Evolutionary conservation across 2,888 invertebrate species (phyloP).

Genomic region (Halictus ligatus): DNA sequence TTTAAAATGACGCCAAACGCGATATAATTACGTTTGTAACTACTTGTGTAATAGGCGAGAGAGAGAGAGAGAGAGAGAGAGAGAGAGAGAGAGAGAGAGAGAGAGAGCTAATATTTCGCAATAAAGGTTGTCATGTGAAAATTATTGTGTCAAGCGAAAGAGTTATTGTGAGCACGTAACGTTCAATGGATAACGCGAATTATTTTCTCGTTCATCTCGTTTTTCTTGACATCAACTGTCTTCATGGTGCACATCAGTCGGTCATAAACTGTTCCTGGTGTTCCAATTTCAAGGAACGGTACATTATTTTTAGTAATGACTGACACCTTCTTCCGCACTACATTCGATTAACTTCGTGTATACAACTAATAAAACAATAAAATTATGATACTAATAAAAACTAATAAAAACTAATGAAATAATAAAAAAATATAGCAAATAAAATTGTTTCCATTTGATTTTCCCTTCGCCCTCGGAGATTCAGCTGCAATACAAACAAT

Average conservation of each 20-base stretch:
- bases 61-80: too few relatives aligned
- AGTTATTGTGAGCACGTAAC: not conserved
- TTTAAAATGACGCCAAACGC: too few relatives aligned
- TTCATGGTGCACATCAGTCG: not conserved
- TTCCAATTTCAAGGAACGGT: constrained; percentile 3
- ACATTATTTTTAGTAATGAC: constrained; percentile 6
- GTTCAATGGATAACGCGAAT: constrained; percentile 27
- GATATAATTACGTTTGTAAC: too few relatives aligned
- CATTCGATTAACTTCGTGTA: not conserved
- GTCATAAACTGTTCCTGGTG: not conserved
- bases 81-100: too few relatives aligned
- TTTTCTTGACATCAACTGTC: not conserved
- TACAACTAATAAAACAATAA: too few relatives aligned
- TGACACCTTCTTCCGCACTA: not conserved
- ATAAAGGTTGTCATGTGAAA: too few relatives aligned
- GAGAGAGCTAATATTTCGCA: too few relatives aligned
- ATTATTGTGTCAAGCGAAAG: too few relatives aligned
- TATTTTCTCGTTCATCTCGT: constrained; percentile 15
- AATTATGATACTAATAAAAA: too few relatives aligned
- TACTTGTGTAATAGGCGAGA: too few relatives aligned
- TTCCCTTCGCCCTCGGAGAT: not conserved
- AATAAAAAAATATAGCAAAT: not conserved
- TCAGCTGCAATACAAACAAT: not conserved
- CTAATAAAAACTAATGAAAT: too few relatives aligned
- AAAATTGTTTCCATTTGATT: not conserved